These are phyloP conservation scores for Danio albolineatus DNA, from an alignment of 2,797 vertebrate species.

Conservation along the genomic window DNA sequence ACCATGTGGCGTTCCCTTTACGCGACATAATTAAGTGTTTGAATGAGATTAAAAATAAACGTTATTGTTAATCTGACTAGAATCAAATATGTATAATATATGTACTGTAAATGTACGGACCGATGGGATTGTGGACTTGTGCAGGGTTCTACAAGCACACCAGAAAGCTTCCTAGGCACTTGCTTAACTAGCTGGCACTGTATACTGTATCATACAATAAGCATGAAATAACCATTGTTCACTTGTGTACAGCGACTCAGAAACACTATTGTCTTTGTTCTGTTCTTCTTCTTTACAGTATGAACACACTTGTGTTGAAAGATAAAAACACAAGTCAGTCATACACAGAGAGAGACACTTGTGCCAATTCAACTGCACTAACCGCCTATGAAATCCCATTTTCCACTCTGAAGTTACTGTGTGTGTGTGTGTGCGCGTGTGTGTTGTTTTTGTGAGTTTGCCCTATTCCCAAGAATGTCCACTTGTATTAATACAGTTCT, in stretches of 20 bases:
- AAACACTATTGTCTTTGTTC: slow-evolving; percentile 8
- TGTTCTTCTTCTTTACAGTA: neutral
- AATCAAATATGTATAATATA: neutral
- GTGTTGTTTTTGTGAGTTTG: slow-evolving; percentile 32
- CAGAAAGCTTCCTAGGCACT: neutral
- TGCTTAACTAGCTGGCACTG: neutral
- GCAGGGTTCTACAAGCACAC: neutral
- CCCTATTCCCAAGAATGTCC: slow-evolving; percentile 13
- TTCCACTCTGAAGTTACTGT: neutral
- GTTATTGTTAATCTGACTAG: neutral
- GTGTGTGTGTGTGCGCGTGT: slow-evolving; percentile 1
- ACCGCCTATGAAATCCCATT: slow-evolving; percentile 6
- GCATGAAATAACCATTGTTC: neutral
- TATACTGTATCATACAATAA: slow-evolving; percentile 3
- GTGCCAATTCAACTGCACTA: slow-evolving; percentile 10
- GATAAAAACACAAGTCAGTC: slow-evolving; percentile 11
- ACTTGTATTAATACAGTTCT: slow-evolving; percentile 39
- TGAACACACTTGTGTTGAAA: neutral
- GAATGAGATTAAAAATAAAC: neutral
- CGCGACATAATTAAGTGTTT: no score
- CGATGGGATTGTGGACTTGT: neutral
- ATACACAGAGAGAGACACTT: slow-evolving; percentile 1
- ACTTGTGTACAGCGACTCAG: neutral
- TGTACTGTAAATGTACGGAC: neutral
- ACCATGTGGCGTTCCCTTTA: no score